phyloP scores from a whole-genome alignment of 2,113 vertebrate genomes.

The Sylvietta virens region DNA sequence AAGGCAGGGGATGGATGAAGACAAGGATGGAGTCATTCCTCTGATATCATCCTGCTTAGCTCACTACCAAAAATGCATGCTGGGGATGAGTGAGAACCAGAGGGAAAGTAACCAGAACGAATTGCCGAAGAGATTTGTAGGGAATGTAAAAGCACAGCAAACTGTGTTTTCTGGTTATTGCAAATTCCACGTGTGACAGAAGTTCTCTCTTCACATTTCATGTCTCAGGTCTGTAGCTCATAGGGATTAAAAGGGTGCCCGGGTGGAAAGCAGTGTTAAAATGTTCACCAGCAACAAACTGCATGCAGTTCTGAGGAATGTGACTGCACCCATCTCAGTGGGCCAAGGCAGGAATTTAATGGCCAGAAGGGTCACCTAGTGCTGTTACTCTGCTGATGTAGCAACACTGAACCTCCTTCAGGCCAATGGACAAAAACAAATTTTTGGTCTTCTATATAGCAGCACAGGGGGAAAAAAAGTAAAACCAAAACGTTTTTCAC shows the following conservation, averaged over 20 bases:
- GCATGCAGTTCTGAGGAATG: neutral
- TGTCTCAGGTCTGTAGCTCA: neutral
- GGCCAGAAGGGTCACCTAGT: neutral
- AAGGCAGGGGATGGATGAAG: neutral
- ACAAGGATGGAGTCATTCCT: neutral
- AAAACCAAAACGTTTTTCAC: fast-evolving
- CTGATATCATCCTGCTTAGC: neutral
- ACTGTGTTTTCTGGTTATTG: neutral
- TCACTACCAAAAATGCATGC: neutral
- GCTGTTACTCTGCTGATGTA: neutral
- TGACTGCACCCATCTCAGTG: neutral
- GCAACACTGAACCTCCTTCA: neutral
- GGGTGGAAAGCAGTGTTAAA: neutral
- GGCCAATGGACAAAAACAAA: neutral
- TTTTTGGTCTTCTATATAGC: neutral
- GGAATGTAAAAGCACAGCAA: neutral
- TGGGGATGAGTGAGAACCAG: neutral
- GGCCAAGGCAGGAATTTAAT: neutral
- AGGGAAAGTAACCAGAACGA: neutral
- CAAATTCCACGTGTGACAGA: neutral
- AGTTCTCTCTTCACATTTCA: neutral
- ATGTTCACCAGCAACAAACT: neutral
- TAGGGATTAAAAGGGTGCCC: neutral
- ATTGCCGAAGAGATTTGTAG: neutral
- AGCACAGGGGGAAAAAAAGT: neutral